phyloP scores from a whole-genome alignment of 2,888 invertebrate genomes.

The Teinopalpus imperialis region DNA sequence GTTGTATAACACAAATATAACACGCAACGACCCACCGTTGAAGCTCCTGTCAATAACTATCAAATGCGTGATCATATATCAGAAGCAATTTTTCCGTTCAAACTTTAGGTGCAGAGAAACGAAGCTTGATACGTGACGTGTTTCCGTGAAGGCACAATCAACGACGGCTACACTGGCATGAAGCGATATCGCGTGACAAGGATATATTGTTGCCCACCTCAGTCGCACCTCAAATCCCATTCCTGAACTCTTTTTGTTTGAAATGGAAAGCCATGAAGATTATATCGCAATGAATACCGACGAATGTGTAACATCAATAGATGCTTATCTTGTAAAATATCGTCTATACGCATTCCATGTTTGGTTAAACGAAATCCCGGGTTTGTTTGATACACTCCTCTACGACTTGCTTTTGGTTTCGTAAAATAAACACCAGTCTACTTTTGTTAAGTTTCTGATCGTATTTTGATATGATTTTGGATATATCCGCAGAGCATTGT shows the following conservation, averaged over 20 bases:
- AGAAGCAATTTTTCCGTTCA: not conserved
- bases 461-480: no score
- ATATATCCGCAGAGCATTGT: no score
- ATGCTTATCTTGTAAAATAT: not conserved
- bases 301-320: not conserved
- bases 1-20: no score
- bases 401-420: no score
- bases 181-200: conserved; percentile 1
- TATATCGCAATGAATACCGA: not conserved
- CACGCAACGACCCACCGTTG: not conserved
- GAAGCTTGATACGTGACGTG: not conserved
- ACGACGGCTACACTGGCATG: not conserved
- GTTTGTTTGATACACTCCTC: no score
- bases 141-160: not conserved
- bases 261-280: not conserved
- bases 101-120: not conserved
- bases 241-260: not conserved
- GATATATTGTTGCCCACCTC: not conserved
- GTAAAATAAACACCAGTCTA: no score
- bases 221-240: not conserved
- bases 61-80: not conserved
- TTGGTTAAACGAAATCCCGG: not conserved
- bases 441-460: no score
- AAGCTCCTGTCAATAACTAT: not conserved
- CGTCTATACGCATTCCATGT: not conserved